Evolutionary conservation across 1,140 invertebrate species (phyloP), one percentile per base, ranked within the genome.

Genomic region (Lordiphosa mommai): DNA sequence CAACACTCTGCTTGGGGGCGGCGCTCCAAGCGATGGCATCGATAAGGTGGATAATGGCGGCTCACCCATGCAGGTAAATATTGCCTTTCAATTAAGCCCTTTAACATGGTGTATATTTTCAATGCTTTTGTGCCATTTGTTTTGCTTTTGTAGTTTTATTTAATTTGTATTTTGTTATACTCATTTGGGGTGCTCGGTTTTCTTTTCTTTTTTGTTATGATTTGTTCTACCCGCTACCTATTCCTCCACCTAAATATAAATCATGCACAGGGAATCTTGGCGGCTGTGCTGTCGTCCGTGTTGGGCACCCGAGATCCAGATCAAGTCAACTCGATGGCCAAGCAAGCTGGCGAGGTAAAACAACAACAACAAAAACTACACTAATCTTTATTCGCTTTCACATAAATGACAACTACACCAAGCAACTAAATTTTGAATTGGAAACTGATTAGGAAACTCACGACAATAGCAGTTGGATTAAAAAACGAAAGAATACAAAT

Each of bases 311-410:
- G 94, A 92, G 94, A 97, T 91, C 94, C 95, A 82, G 93, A 95
- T 89, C 95, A 96, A 90, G 94, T 96, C 86, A 93, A 95, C 90
- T 93, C 93, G 89, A 95, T 96, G 94, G 95, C 95, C 91, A 96
- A 96, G 91, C 95, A 97, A 91, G 95, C 95, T 89, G 94, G 95
- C 89, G 95, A 97, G 95, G 96, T 97, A 94, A 88, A 67, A 6
- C 41, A 67, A 13, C 23, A 37, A 43, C 4, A 27, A 27, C 4
- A 67, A 9, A 27, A 37, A 43, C 9, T 7, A 27, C 5, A 27
- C 6, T 7, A 5, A 27, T 58, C 71, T 82, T 76, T 76, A 71
- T 55, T 76, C 20, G 76, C 72, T 68, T 68, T 66, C 40, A 63
- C 34, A 50, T 32, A 55, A 67, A 49, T 9, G 27, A 53, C 37